phyloP scores from a whole-genome alignment of 2,797 vertebrate species.

The Botia kubotai region DNA sequence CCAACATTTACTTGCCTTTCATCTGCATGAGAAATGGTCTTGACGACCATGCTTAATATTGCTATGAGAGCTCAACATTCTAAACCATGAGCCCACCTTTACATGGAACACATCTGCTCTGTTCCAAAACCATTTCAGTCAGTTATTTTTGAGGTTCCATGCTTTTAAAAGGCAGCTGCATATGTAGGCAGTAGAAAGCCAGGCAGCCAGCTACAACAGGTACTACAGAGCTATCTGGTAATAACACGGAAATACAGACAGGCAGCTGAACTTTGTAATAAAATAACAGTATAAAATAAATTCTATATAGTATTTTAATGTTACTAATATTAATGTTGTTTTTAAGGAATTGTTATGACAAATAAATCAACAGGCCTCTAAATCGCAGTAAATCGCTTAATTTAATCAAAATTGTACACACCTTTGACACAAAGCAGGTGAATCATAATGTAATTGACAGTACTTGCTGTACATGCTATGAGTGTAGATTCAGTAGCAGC shows the following conservation, averaged over 20 bases:
- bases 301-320: neutral
- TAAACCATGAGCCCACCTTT: conserved; percentile 39
- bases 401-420: too few relatives aligned
- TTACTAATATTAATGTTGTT: too few relatives aligned
- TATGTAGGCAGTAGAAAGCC: too few relatives aligned
- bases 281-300: neutral
- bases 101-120: neutral
- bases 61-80: conserved; percentile 46
- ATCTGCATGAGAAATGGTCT: conserved; percentile 39
- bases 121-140: neutral
- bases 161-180: too few relatives aligned
- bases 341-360: too few relatives aligned
- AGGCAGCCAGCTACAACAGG: neutral
- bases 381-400: too few relatives aligned
- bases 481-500: neutral
- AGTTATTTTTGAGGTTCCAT: neutral
- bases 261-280: neutral
- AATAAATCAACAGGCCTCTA: too few relatives aligned
- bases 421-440: too few relatives aligned
- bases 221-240: neutral
- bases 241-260: too few relatives aligned
- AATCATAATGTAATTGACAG: too few relatives aligned
- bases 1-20: conserved; percentile 29
- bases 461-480: neutral
- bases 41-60: conserved; percentile 40